Evolutionary conservation across 2,797 vertebrate species (phyloP), one percentile per base, ranked within the genome.

Genomic region (Sebastes umbrosus): DNA sequence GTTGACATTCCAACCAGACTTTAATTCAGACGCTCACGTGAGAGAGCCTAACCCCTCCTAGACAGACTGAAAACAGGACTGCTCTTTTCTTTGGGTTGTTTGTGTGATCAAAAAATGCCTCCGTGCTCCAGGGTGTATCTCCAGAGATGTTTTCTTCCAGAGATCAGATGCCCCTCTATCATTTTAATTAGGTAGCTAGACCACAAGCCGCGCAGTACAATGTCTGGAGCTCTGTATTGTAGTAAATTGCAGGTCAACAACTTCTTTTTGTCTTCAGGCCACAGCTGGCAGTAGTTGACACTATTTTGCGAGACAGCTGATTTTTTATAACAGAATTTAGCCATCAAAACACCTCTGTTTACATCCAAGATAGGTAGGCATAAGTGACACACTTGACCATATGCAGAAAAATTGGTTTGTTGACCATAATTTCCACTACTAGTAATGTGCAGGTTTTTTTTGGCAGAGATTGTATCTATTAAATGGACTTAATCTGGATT

Each of bases 1-100:
- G 39, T 31, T 8, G 25, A 43, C 76, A 75, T 87, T 80, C 77
- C 63, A 63, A 8, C 27, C 34, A 73, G 69, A 63, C 29, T 74
- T 80, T 54, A 69, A 75, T 80, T 72, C 74, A 81, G 80, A 64
- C 14, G 4, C 31, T 84, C 55, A 72, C 4, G n/a, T 83, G 69
- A 84, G 57, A 52, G 62, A 57, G 68, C 34, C 60, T 43, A 32
- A 75, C 73, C 18, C 22, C 46, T 60, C 50, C 52, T 68, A 70
- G 46, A 77, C 71, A 18, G 12, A 13, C 69, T 70, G 57, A 64
- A 84, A 84, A 34, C 75, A 52, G 27, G n/a, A 27, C 78, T 71
- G 8, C 25, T 72, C 20, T 72, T 62, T 60, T 80, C 54, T 29
- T 11, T 36, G 29, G 52, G 3, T 62, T 67, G 69, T 82, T 75